phyloP scores from a whole-genome alignment of 2,113 vertebrate species.

The Tenrec ecaudatus region DNA sequence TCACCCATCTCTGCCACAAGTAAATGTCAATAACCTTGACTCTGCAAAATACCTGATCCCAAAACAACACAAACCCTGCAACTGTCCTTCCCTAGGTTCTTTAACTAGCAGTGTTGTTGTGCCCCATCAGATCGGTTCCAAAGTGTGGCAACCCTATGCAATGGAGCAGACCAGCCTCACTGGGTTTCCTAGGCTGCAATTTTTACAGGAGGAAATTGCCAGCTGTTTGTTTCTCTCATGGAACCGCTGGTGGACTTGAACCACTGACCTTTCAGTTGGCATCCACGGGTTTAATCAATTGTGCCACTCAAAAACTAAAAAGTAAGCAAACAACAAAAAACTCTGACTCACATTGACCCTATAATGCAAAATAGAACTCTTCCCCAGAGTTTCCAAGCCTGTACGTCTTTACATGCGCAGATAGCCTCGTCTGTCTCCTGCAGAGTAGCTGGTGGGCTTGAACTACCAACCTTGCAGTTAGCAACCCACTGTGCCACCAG shows the following conservation, averaged over 20 bases:
- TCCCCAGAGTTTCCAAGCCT: too few species aligned
- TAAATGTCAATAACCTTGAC: conserved; percentile 74
- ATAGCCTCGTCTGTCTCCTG: too few species aligned
- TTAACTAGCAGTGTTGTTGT: background rate
- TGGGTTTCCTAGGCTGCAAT: background rate
- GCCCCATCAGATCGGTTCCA: background rate
- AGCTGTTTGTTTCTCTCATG: background rate
- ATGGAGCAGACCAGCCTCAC: background rate
- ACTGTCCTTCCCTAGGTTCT: conserved; percentile 17
- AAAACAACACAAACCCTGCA: conserved; percentile 22
- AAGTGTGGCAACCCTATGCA: background rate
- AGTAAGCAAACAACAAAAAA: too few species aligned
- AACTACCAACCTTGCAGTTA: too few species aligned
- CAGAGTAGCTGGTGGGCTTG: too few species aligned
- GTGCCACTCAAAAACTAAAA: background rate
- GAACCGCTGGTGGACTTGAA: background rate
- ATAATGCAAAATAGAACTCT: too few species aligned
- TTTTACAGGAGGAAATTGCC: background rate
- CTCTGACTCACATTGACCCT: too few species aligned
- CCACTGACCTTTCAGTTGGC: background rate
- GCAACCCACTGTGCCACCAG: too few species aligned
- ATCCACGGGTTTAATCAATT: background rate
- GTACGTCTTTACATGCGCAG: too few species aligned
- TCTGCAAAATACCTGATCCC: conserved; percentile 41
- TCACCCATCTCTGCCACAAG: conserved; percentile 71